Base-by-base conservation (phyloP, 2,888 invertebrate species). In the Scaptomyza reducta region DNA sequence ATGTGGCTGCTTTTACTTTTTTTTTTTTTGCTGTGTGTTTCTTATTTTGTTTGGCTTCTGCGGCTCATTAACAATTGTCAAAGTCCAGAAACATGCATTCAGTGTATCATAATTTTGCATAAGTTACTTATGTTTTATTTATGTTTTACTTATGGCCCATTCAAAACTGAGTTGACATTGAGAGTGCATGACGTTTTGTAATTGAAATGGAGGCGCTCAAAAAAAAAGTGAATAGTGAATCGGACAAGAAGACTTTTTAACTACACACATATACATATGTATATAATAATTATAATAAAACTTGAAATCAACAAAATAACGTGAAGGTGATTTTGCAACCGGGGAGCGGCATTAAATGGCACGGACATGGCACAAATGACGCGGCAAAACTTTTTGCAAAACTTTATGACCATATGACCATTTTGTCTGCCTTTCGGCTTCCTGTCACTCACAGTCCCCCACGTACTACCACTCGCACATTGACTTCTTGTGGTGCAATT, bases 1-100 rank as follows among this genome's bases (percentile, higher is more conserved):
- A 50, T 59, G 44, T 61, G 53, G 25, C 41, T 62, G 56, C 62
- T 72, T 74, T 70, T 68, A 69, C 70, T 61, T 61, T 60, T 50
- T n/a, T 16, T 9, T 10, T 11, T 46, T 3, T 25, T 25, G 25
- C 25, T 29, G 45, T 45, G 31, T 16, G 16, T 40, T 16, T 16
- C 16, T 16, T 10, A 14, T 38, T 7, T 14, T 38, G 9, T 38
- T 38, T 22, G 18, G 50, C 16, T 31, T 56, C 25, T 18, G 33
- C 25, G 16, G 35, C 27, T 57, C 56, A 49, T 56, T 40, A 31
- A 25, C 51, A 51, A 51, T 40, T 56, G 47, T 49, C 56, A 25
- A 56, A 49, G 18, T 49, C 38, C 22, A 50, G n/a, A 14, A 25
- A 50, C 22, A 50, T 22, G 22, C 50, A 35, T 11, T 10, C 4